Base-by-base conservation (phyloP, 2,888 invertebrate species). In the Ochropleura leucogaster region DNA sequence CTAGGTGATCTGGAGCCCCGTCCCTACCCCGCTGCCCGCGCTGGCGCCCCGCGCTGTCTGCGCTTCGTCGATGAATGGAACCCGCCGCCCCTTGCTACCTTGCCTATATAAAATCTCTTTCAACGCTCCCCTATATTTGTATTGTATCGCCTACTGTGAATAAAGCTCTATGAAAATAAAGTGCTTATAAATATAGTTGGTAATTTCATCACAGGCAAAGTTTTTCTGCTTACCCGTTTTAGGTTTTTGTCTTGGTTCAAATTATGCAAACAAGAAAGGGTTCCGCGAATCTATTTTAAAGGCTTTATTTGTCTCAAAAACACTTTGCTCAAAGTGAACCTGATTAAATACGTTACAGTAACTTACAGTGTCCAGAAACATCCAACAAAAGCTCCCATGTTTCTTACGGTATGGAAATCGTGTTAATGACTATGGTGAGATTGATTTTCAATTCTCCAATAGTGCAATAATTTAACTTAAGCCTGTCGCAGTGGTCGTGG, bases 1-100 rank as follows among this genome's bases (percentile, higher is more conserved):
- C 93, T 94, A 92, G 93, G 90, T 88, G 90, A 91, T 92, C 93
- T 92, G 92, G 91, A 90, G 89, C 90, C 90, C 89, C 85, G 82
- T 80, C 76, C 87, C 85, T 88, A 85, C 80, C 81, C 87, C 79
- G 87, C 80, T 3, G 79, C 88, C 79, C 88, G 85, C 77, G 85
- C 72, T 77, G 76, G 79, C 89, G 86, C 84, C 91, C 93, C 95
- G 94, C 95, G 94, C 95, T 91, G 93, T 93, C 94, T 94, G 93
- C 92, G 91, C 91, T 88, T 85, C 88, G 89, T 94, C 95, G 92
- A 96, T 96, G 96, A 96, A 96, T 96, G 96, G 92, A 93, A 69
- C 86, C 87, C 90, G 85, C 92, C 92, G 90, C 90, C 92, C 92
- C 91, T 88, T 85, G 84, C 81, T 83, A 89, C 89, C 92, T 88